Evolutionary conservation across 2,113 vertebrate genomes (phyloP), one percentile per base, ranked within the genome.

Genomic region (Pluvianellus socialis): DNA sequence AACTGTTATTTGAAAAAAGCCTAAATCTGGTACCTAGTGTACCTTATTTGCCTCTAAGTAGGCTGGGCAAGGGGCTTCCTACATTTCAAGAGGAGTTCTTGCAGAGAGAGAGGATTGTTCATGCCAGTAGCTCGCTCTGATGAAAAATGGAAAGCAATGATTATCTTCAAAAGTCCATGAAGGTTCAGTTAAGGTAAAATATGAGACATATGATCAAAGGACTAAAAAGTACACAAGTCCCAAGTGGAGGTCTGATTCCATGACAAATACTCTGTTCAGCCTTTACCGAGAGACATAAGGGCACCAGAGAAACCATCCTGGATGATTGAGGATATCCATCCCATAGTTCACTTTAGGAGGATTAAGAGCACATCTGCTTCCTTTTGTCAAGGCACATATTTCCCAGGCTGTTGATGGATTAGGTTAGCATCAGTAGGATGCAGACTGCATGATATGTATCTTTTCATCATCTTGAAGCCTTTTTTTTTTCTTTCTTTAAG

Each of bases 351-450:
- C 70, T 90, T 82, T 19, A 38, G 91, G 70, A 83, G 73, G 95
- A 94, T 96, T 96, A 96, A 94, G 82, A 90, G 90, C 76, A 97
- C 95, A 97, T 97, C 95, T 97, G 95, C 92, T 92, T 96, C 49
- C 35, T 91, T 97, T 97, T 94, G 85, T 93, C 91, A 93, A 83
- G 73, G 53, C 71, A 73, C 76, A n/a, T 93, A 88, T 82, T 97
- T 95, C 84, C 79, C 38, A 65, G 80, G 49, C 66, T 6, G 72
- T 62, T 97, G 95, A 97, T 94, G 55, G 90, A 95, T 95, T 63
- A 91, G 67, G 87, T 93, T 92, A 90, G 67, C 91, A 94, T 89
- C 76, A 81, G 70, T 74, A 76, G 85, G 63, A 80, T 85, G 42
- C 85, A 92, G 45, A 53, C 71, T 92, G 32, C 55, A 50, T 70